Percentiles rank a stretch among this genome's conserved stretches.
phyloP scores from a whole-genome alignment of 2,113 vertebrate genomes.

The Myotis lucifugus region DNA sequence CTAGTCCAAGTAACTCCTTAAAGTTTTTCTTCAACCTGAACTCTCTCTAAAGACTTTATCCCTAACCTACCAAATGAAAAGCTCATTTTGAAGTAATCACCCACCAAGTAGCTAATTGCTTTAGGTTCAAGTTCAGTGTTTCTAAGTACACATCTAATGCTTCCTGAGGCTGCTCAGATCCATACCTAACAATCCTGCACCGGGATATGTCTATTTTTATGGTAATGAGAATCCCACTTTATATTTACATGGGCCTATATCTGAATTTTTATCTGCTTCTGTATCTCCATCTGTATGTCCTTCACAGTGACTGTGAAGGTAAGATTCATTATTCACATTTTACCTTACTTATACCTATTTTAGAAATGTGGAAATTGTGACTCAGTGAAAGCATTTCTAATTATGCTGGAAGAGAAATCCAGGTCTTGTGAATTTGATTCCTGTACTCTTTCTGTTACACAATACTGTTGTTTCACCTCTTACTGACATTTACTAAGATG shows the following conservation, averaged over 20 bases:
- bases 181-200: not conserved
- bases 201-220: not conserved
- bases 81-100: conserved; percentile 14
- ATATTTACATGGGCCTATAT: not conserved
- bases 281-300: not conserved
- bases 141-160: not conserved
- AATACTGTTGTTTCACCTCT: not conserved
- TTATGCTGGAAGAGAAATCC: not conserved
- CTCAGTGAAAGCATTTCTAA: conserved; percentile 26
- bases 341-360: not conserved
- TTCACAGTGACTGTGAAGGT: not conserved
- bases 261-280: conserved; percentile 8
- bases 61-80: not conserved
- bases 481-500: conserved; percentile 1
- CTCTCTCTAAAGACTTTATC: not conserved
- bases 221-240: not conserved
- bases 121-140: conserved; percentile 36
- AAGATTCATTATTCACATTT: not conserved
- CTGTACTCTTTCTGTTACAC: not conserved
- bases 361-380: conserved; percentile 29
- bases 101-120: conserved; percentile 5
- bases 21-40: not conserved
- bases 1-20: not conserved
- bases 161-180: not conserved
- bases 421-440: not conserved